A percentile compares a stretch with the other conserved stretches of the same genome.
Conservation (phyloP, 2,888 invertebrate species). For the Melanostoma mellinum region DNA sequence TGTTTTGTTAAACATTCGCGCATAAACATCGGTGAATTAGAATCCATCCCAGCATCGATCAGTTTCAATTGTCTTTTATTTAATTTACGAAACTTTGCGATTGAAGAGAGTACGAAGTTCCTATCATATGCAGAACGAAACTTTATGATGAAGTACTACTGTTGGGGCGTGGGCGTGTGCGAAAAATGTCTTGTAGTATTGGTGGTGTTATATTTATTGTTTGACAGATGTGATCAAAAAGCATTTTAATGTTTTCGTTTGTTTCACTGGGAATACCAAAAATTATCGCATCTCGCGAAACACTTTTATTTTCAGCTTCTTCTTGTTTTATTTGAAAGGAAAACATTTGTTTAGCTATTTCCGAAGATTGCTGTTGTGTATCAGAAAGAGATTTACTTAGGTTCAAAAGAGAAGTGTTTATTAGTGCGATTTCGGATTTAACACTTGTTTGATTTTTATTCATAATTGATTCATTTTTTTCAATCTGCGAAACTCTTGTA, state of each 20-base stretch:
- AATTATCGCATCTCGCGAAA: background rate
- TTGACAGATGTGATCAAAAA: background rate
- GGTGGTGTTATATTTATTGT: background rate
- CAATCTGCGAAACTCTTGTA: too few relatives aligned
- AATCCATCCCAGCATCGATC: background rate
- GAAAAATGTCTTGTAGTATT: background rate
- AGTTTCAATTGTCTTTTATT: background rate
- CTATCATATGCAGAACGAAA: background rate
- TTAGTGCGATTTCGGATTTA: too few relatives aligned
- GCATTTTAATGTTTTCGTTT: background rate
- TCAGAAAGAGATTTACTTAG: background rate
- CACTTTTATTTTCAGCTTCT: too few relatives aligned
- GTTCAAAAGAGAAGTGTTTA: too few relatives aligned
- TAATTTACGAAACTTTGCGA: conserved; percentile 1
- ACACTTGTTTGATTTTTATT: too few relatives aligned
- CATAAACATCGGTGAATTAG: background rate
- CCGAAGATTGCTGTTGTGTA: background rate
- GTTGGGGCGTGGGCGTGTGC: too few relatives aligned
- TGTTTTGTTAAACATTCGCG: background rate
- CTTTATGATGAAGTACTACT: background rate
- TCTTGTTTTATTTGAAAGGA: too few relatives aligned
- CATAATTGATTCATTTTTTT: too few relatives aligned
- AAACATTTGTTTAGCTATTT: background rate
- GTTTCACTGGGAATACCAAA: background rate
- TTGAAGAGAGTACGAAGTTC: background rate